A percentile compares a stretch with the other conserved stretches of the same genome.
Conservation (phyloP, 2,888 invertebrate species). For the Drosophila mimica region DNA sequence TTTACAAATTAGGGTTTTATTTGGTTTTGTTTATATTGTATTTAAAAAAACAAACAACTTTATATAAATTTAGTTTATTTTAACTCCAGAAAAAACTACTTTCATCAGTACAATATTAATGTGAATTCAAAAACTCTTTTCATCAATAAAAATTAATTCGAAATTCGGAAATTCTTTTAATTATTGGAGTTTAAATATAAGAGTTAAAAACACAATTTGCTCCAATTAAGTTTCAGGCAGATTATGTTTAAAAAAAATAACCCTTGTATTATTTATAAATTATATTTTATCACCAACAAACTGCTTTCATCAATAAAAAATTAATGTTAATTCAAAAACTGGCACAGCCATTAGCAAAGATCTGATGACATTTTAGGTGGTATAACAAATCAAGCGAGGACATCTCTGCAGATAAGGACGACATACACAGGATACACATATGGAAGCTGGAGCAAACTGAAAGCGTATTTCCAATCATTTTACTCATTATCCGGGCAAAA, state of each 20-base stretch:
- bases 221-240: not conserved
- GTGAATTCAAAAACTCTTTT: not conserved
- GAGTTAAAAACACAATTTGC: not conserved
- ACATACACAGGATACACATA: not conserved
- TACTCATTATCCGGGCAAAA: constrained; percentile 79
- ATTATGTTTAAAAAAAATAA: not conserved
- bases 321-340: not conserved
- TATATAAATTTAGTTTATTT: fast-evolving
- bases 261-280: not conserved
- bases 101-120: not conserved
- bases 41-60: not conserved
- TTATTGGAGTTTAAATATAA: not conserved
- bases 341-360: not conserved
- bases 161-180: not conserved
- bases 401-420: not conserved
- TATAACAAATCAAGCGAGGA: not conserved
- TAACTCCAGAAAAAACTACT: not conserved
- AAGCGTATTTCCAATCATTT: constrained; percentile 81
- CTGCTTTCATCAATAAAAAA: not conserved
- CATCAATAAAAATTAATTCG: not conserved
- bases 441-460: constrained; percentile 52
- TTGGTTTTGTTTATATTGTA: not conserved
- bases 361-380: not conserved
- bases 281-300: not conserved
- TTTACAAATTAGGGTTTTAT: not conserved